A percentile compares a stretch with the other conserved stretches of the same genome.
phyloP scores from a whole-genome alignment of 2,113 vertebrate genomes.

The Uria aalge region DNA sequence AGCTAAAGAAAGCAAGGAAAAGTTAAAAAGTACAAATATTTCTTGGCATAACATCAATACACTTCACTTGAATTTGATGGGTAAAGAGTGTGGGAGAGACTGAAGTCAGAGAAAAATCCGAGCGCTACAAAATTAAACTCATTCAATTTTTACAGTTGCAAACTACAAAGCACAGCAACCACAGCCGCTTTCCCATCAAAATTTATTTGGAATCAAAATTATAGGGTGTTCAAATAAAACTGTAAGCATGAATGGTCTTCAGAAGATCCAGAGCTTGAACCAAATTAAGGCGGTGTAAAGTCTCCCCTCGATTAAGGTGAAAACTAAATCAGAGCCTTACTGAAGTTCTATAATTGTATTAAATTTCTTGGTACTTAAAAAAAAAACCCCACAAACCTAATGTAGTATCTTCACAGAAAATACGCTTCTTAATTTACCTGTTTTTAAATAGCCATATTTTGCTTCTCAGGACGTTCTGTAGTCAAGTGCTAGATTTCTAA shows the following conservation, averaged over 20 bases:
- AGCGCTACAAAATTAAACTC: not conserved
- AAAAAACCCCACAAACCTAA: not conserved
- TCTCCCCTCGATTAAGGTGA: not conserved
- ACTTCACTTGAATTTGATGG: constrained; percentile 9
- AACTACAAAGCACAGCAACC: not conserved
- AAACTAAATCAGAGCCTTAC: not conserved
- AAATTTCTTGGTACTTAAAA: not conserved
- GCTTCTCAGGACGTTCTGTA: not conserved
- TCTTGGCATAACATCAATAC: constrained; percentile 21
- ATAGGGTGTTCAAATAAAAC: accelerated
- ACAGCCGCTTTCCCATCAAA: not conserved
- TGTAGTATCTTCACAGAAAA: not conserved
- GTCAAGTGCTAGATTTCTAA: not conserved
- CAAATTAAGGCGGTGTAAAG: not conserved
- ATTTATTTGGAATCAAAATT: not conserved
- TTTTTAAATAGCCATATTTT: not conserved
- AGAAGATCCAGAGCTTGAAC: not conserved
- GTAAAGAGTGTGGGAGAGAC: constrained; percentile 46
- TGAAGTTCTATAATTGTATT: not conserved
- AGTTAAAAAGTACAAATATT: constrained; percentile 36
- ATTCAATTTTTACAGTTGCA: not conserved
- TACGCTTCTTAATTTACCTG: not conserved
- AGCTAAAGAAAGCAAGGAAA: constrained; percentile 36
- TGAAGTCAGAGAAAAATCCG: not conserved
- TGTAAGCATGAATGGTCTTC: accelerated